Percentiles rank a stretch among this genome's conserved stretches.
Conservation (phyloP, 1,140 invertebrate genomes). For the Drosophila punjabiensis region DNA sequence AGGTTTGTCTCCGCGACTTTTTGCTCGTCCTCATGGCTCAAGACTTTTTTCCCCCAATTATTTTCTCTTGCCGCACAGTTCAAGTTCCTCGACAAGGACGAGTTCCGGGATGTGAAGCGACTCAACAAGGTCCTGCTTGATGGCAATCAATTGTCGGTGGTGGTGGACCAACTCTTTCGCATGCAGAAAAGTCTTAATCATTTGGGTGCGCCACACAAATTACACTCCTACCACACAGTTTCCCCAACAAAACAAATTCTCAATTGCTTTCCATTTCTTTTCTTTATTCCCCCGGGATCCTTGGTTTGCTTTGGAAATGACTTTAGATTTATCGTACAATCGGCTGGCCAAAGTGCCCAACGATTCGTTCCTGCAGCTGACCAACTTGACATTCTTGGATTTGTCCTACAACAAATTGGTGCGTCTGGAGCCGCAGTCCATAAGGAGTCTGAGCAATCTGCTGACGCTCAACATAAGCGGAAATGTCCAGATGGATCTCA, state of each 20-base stretch:
- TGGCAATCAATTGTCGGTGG: constrained; percentile 91
- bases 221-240: constrained; percentile 32
- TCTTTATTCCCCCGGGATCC: not conserved
- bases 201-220: constrained; percentile 73
- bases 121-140: constrained; percentile 90
- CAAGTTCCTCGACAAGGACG: constrained; percentile 91
- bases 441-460: constrained; percentile 84
- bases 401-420: constrained; percentile 91
- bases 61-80: constrained; percentile 86
- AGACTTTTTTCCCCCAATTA: constrained; percentile 63
- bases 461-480: constrained; percentile 89
- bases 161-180: constrained; percentile 90
- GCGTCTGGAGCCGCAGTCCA: constrained; percentile 88
- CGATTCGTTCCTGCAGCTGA: constrained; percentile 89
- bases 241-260: constrained; percentile 14
- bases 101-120: constrained; percentile 89
- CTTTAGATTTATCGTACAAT: constrained; percentile 88
- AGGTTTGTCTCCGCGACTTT: constrained; percentile 71
- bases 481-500: constrained; percentile 86
- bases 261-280: constrained; percentile 29
- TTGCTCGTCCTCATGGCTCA: not conserved
- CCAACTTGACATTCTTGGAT: constrained; percentile 89
- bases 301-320: constrained; percentile 3
- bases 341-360: constrained; percentile 90
- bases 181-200: constrained; percentile 87